Evolutionary conservation across 2,888 invertebrate genomes (phyloP).

Genomic region (Habroteleia sp.): DNA sequence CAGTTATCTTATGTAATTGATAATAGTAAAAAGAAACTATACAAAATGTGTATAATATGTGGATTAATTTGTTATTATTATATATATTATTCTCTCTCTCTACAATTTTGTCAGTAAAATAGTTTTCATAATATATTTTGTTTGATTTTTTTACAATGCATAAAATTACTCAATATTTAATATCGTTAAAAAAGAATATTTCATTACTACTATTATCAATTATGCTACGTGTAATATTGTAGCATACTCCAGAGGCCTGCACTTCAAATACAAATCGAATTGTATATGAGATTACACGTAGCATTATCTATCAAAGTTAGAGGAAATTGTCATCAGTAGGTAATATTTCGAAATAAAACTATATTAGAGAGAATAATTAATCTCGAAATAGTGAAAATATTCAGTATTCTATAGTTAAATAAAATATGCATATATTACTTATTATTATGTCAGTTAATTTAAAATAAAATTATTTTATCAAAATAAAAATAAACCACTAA

Average conservation of each 20-base stretch:
- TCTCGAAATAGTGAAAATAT: conserved; percentile 3
- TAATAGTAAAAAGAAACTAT: too few species aligned
- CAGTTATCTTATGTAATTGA: too few species aligned
- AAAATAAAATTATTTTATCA: too few species aligned
- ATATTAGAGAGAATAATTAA: neutral
- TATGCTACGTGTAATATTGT: conserved; percentile 23
- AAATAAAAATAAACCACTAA: too few species aligned
- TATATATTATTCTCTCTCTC: too few species aligned
- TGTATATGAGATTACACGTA: conserved; percentile 15
- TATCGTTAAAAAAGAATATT: conserved; percentile 17
- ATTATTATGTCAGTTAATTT: too few species aligned
- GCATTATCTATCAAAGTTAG: conserved; percentile 30
- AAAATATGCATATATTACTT: too few species aligned
- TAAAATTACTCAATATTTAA: conserved; percentile 9
- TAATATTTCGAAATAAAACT: neutral
- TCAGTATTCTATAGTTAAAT: too few species aligned
- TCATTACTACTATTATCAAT: conserved; percentile 35
- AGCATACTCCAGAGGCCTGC: conserved; percentile 8
- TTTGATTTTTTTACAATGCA: neutral
- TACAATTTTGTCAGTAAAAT: too few species aligned
- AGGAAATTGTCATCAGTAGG: conserved; percentile 14
- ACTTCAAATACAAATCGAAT: conserved; percentile 39
- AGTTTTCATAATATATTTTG: too few species aligned
- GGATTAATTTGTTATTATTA: too few species aligned
- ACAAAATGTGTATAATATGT: too few species aligned